Conservation (phyloP, 2,113 vertebrate genomes). For the Petromus typicus region DNA sequence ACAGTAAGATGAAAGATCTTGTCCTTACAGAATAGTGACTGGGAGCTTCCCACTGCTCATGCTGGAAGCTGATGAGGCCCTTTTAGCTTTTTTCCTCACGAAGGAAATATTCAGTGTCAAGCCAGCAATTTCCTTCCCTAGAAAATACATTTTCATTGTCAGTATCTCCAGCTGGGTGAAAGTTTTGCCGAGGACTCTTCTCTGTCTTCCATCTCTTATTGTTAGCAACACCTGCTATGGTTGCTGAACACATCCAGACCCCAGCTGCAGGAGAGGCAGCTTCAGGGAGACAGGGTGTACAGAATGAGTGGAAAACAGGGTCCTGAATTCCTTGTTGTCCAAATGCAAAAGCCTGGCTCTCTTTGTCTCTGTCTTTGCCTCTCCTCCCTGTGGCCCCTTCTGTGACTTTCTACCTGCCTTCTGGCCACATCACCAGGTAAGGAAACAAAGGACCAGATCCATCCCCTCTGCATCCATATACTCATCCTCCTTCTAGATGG, state of each 20-base stretch:
- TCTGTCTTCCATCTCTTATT: not conserved
- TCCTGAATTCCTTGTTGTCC: not conserved
- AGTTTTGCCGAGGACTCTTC: not conserved
- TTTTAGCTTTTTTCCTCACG: not conserved
- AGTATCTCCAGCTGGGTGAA: not conserved
- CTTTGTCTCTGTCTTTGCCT: not conserved
- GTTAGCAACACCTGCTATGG: not conserved
- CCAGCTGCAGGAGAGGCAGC: not conserved
- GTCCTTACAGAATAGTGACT: not conserved
- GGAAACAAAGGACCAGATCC: not conserved
- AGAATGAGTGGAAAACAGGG: not conserved
- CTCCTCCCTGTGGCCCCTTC: not conserved
- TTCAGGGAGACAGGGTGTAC: not conserved
- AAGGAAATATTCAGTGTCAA: not conserved
- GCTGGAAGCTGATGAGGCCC: not conserved
- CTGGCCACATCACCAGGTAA: not conserved
- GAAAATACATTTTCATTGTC: conserved; percentile 29
- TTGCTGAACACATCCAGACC: not conserved
- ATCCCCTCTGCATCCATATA: not conserved
- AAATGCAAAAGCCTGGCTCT: not conserved
- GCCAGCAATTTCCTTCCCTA: not conserved
- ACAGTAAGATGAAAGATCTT: not conserved
- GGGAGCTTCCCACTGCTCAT: not conserved
- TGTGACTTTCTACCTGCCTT: not conserved
- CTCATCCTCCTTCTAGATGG: not conserved